Conservation (phyloP, 2,113 vertebrate genomes). For the Proterorhinus semilunaris region DNA sequence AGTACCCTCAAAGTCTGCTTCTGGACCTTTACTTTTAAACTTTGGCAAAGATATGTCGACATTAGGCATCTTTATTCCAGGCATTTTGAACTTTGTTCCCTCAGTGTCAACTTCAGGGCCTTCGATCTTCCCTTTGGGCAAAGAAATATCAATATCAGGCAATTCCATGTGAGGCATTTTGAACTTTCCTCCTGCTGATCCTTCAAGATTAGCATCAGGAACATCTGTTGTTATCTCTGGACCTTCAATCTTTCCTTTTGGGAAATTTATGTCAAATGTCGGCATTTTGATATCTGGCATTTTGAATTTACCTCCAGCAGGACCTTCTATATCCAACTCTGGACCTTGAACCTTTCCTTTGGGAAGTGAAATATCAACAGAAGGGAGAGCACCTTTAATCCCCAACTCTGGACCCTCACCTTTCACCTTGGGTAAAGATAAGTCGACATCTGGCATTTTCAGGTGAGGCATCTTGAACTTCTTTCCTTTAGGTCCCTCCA, state of each 20-base stretch:
- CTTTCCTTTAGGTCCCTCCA: conserved; percentile 34
- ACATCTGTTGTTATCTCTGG: neutral
- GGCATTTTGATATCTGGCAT: conserved; percentile 8
- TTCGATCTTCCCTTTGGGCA: conserved; percentile 36
- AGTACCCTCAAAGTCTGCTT: neutral
- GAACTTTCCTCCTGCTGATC: conserved; percentile 25
- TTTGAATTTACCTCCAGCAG: conserved; percentile 39
- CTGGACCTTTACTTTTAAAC: conserved; percentile 32
- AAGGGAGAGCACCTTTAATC: conserved; percentile 34
- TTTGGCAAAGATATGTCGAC: conserved; percentile 34
- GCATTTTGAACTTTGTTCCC: conserved; percentile 42
- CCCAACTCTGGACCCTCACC: conserved; percentile 11
- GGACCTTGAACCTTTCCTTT: conserved; percentile 45
- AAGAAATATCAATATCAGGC: conserved; percentile 39
- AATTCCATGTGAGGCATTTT: conserved; percentile 59
- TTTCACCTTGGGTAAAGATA: conserved; percentile 40
- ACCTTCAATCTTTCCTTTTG: conserved; percentile 41
- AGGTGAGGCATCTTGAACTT: conserved; percentile 48
- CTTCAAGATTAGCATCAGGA: neutral
- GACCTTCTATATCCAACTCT: conserved; percentile 20
- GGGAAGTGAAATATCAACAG: conserved; percentile 23
- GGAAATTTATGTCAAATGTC: conserved; percentile 51
- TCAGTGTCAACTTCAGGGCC: conserved; percentile 36
- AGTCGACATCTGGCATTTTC: conserved; percentile 44
- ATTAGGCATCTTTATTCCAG: conserved; percentile 53